Evolutionary conservation across 2,888 invertebrate genomes (phyloP).

Genomic region (Encarsia formosa): DNA sequence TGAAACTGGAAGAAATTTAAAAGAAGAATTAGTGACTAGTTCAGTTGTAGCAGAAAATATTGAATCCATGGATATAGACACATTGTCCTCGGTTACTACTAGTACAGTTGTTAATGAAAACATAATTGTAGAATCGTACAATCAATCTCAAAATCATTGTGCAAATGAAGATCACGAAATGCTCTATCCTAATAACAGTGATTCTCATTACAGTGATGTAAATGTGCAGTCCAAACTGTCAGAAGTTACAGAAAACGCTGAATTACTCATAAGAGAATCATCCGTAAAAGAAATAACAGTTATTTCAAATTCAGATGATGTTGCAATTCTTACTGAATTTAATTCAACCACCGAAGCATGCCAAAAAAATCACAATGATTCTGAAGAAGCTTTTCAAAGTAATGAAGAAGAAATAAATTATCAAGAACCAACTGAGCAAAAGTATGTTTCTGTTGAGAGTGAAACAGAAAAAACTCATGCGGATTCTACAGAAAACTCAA

Average conservation of each 20-base stretch:
- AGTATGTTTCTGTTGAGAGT: not conserved
- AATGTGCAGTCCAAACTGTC: too few species aligned
- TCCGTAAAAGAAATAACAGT: constrained; percentile 4
- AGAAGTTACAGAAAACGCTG: not conserved
- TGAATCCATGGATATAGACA: constrained; percentile 4
- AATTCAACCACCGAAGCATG: constrained; percentile 5
- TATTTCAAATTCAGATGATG: constrained; percentile 20
- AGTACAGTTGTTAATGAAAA: not conserved
- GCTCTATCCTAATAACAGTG: not conserved
- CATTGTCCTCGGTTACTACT: too few species aligned
- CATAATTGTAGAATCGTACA: constrained; percentile 2
- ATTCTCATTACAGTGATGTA: constrained; percentile 1
- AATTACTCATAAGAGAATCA: too few species aligned
- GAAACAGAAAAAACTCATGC: not conserved
- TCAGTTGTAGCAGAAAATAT: not conserved
- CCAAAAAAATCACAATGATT: not conserved
- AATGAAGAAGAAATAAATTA: not conserved
- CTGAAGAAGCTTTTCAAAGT: not conserved
- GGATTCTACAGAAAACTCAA: not conserved
- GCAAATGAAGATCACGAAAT: not conserved
- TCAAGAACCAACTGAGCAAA: not conserved
- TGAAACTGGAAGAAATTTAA: constrained; percentile 2
- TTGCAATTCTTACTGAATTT: constrained; percentile 22
- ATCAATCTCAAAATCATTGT: constrained; percentile 6
- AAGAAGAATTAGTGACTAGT: not conserved